Evolutionary conservation across 1,140 invertebrate species (phyloP).

Genomic region (Lasaia peninsularis): DNA sequence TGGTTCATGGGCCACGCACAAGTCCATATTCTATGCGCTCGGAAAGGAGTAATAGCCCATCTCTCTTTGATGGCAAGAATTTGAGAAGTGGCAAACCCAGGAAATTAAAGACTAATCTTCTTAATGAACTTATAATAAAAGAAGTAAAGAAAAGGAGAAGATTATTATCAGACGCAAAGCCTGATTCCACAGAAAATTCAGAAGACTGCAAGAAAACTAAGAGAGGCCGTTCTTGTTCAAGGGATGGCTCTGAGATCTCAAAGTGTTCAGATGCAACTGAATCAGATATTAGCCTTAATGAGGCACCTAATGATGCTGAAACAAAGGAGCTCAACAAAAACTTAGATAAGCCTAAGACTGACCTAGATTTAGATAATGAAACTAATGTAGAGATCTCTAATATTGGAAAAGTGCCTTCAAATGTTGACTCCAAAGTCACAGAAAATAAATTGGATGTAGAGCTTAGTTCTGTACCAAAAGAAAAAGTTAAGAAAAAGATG

Average conservation of each 20-base stretch:
- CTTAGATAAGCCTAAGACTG: constrained; percentile 73
- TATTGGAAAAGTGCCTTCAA: constrained; percentile 74
- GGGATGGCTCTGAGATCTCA: constrained; percentile 76
- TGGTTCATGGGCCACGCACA: constrained; percentile 60
- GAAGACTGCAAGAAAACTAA: constrained; percentile 76
- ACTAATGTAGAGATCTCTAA: constrained; percentile 73
- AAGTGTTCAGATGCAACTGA: constrained; percentile 79
- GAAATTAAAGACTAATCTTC: constrained; percentile 75
- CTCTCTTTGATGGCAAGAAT: constrained; percentile 70
- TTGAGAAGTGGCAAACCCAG: constrained; percentile 82
- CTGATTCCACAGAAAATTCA: constrained; percentile 47
- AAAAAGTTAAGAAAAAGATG: constrained; percentile 62
- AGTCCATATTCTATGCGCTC: constrained; percentile 78
- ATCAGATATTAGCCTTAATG: constrained; percentile 80
- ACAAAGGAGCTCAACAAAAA: constrained; percentile 71
- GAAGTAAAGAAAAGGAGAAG: constrained; percentile 71
- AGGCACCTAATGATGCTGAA: constrained; percentile 72
- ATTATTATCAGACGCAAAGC: constrained; percentile 67
- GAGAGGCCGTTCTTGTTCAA: constrained; percentile 78
- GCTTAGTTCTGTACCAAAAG: constrained; percentile 51
- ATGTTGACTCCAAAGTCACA: constrained; percentile 59
- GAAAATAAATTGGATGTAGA: constrained; percentile 58
- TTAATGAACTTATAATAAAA: constrained; percentile 72
- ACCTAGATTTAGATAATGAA: constrained; percentile 72
- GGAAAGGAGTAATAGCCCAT: constrained; percentile 74